phyloP scores from a whole-genome alignment of 1,140 invertebrate genomes.

The Cyclargus thomasi region DNA sequence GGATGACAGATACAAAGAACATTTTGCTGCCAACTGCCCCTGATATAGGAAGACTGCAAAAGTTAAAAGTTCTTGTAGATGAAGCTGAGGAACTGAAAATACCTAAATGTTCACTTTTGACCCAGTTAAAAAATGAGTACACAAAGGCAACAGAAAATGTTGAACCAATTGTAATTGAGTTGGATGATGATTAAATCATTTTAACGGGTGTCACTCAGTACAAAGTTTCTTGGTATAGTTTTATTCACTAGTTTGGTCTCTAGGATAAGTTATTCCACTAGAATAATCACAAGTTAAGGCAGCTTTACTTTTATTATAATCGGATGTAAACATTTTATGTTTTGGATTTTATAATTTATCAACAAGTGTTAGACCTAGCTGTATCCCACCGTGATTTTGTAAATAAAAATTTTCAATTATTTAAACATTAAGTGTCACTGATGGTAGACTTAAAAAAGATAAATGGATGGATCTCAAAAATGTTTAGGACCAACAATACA shows the following conservation, averaged over 20 bases:
- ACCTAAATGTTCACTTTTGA: conserved; percentile 66
- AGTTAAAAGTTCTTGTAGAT: conserved; percentile 74
- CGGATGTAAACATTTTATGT: conserved; percentile 11
- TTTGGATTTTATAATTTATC: conserved; percentile 5
- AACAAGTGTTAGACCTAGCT: background rate
- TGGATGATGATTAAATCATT: conserved; percentile 60
- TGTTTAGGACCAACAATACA: background rate
- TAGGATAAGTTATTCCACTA: conserved; percentile 11
- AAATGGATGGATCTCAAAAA: conserved; percentile 5
- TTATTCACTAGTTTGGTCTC: background rate
- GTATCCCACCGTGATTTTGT: conserved; percentile 22
- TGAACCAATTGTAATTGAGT: conserved; percentile 69
- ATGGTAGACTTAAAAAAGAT: background rate
- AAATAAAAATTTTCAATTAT: conserved; percentile 15
- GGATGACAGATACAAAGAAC: conserved; percentile 89
- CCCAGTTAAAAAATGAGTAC: conserved; percentile 62
- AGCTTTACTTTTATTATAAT: conserved; percentile 24
- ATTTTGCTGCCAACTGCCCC: conserved; percentile 86
- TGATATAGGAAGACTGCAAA: conserved; percentile 80
- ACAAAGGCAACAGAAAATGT: conserved; percentile 55
- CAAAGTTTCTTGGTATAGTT: conserved; percentile 27
- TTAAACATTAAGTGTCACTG: conserved; percentile 7
- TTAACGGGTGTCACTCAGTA: conserved; percentile 28
- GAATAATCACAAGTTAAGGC: conserved; percentile 25
- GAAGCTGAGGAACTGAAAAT: conserved; percentile 71